Evolutionary conservation across 1,140 invertebrate species (phyloP).

Genomic region (Calephelis nemesis): DNA sequence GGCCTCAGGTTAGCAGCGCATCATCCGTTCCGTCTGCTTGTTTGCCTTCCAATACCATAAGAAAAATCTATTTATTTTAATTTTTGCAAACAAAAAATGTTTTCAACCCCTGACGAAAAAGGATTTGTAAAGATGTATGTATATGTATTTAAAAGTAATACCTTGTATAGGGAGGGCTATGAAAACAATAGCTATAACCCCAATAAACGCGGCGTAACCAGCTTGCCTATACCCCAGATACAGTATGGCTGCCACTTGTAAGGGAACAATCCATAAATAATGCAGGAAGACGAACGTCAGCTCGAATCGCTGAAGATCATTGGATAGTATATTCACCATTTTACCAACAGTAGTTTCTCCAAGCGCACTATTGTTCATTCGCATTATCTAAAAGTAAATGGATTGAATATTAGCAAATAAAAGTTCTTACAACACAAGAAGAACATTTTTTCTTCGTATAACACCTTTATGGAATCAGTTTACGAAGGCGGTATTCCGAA

Average conservation of each 20-base stretch:
- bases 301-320: slow-evolving; percentile 85
- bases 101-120: too few species aligned
- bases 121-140: too few species aligned
- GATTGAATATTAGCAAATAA: background rate
- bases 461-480: too few species aligned
- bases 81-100: too few species aligned
- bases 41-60: too few species aligned
- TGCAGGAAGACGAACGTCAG: slow-evolving; percentile 77
- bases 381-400: slow-evolving; percentile 79
- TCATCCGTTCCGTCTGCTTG: too few species aligned
- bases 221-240: slow-evolving; percentile 79
- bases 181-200: slow-evolving; percentile 59
- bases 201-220: slow-evolving; percentile 65
- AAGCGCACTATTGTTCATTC: slow-evolving; percentile 81
- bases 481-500: too few species aligned
- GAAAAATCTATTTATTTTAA: too few species aligned
- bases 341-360: slow-evolving; percentile 88
- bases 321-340: slow-evolving; percentile 91
- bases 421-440: background rate
- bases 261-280: slow-evolving; percentile 66
- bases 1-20: too few species aligned
- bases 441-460: too few species aligned
- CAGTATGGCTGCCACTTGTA: slow-evolving; percentile 71
- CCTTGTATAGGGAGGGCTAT: slow-evolving; percentile 73
- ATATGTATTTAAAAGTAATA: slow-evolving; percentile 20